These are phyloP conservation scores for Sinocyclocheilus anshuiensis DNA, from an alignment of 2,113 vertebrate species.

Conservation along the genomic window DNA sequence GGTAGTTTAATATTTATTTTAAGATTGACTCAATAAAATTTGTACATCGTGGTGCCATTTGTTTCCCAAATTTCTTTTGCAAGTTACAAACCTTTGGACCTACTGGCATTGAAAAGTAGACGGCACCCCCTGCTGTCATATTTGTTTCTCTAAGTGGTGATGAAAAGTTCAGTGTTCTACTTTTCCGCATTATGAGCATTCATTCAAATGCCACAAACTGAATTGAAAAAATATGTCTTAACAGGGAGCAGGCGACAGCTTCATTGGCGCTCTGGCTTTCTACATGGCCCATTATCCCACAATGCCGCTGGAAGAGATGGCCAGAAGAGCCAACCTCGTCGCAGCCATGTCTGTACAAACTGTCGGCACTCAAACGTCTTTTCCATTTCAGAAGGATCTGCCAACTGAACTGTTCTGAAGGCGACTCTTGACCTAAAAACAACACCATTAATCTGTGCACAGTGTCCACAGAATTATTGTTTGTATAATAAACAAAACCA, in stretches of 20 bases:
- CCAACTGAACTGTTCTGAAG: slow-evolving; percentile 79
- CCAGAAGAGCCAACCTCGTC: slow-evolving; percentile 84
- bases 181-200: neutral
- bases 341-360: slow-evolving; percentile 84
- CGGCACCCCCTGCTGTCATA: slow-evolving; percentile 73
- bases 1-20: slow-evolving; percentile 1
- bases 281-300: slow-evolving; percentile 86
- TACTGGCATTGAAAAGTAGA: slow-evolving; percentile 50
- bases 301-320: slow-evolving; percentile 87
- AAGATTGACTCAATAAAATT: neutral
- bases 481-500: slow-evolving; percentile 2
- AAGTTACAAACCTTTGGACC: neutral
- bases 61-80: neutral
- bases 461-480: neutral
- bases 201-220: neutral
- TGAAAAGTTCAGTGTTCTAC: neutral
- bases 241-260: slow-evolving; percentile 97
- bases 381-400: slow-evolving; percentile 82
- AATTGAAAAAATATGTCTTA: neutral
- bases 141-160: neutral
- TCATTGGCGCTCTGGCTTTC: slow-evolving; percentile 91
- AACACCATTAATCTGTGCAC: neutral
- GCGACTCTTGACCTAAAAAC: no score
- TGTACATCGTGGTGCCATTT: neutral
- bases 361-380: slow-evolving; percentile 88